These are phyloP conservation scores for Tamias sibiricus DNA, from an alignment of 2,113 vertebrate genomes.

Conservation along the genomic window DNA sequence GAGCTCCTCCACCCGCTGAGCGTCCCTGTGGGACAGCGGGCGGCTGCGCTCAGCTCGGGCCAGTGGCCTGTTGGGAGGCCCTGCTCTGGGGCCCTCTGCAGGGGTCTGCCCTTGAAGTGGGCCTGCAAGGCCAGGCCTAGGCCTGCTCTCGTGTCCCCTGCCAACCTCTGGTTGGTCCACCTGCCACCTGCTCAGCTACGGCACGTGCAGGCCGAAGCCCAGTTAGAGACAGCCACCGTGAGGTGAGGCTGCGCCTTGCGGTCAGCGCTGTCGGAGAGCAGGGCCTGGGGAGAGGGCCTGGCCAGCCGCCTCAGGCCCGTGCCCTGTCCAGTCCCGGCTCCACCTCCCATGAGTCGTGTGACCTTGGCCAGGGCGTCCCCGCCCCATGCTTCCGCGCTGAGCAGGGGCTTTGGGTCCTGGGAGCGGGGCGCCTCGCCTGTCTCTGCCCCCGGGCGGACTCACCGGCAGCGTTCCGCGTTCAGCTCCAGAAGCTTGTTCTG, in stretches of 20 bases:
- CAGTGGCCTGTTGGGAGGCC: background rate
- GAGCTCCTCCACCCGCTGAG: constrained; percentile 95
- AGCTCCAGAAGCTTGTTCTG: constrained; percentile 93
- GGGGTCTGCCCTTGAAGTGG: background rate
- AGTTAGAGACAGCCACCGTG: too few species aligned
- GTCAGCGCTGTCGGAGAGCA: accelerated
- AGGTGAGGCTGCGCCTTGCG: accelerated
- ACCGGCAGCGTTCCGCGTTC: constrained; percentile 95
- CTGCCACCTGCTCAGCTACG: background rate
- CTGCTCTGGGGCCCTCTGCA: background rate
- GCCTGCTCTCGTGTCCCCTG: background rate
- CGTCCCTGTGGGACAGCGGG: constrained; percentile 86
- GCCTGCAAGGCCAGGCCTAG: accelerated
- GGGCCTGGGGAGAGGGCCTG: accelerated
- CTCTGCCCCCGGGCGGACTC: constrained; percentile 75
- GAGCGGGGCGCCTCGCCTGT: accelerated
- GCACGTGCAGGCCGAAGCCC: background rate
- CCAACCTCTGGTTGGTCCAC: too few species aligned
- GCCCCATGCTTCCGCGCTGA: accelerated
- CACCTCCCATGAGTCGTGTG: accelerated
- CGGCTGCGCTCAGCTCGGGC: background rate
- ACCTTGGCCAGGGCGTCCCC: background rate
- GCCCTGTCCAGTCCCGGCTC: background rate
- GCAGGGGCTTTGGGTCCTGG: background rate
- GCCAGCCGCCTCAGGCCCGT: accelerated